Evolutionary conservation across 2,888 invertebrate genomes (phyloP).

Genomic region (Drosophila atripex): DNA sequence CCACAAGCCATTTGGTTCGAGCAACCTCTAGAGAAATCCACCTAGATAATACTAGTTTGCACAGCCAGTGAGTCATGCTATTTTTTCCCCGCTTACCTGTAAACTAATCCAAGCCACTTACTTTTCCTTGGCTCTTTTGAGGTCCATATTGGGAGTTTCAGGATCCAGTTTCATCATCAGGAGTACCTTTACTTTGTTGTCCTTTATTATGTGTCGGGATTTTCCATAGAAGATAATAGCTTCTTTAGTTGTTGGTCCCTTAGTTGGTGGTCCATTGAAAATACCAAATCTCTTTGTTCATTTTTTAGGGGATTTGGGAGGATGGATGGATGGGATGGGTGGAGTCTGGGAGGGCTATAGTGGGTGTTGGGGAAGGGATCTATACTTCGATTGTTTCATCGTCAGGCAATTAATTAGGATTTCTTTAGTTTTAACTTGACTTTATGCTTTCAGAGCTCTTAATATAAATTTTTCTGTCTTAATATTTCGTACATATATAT

Average conservation of each 20-base stretch:
- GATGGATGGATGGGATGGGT: slow-evolving; percentile 24
- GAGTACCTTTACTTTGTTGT: not conserved
- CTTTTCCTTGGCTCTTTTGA: slow-evolving; percentile 5
- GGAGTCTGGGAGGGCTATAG: slow-evolving; percentile 7
- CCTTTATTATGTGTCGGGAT: not conserved
- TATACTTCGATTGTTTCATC: slow-evolving; percentile 30
- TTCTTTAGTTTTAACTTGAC: slow-evolving; percentile 39
- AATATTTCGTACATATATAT: slow-evolving; percentile 15
- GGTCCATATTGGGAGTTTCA: slow-evolving; percentile 3
- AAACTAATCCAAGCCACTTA: slow-evolving; percentile 27
- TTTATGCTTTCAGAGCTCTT: slow-evolving; percentile 32
- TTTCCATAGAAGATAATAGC: not conserved
- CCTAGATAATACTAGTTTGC: slow-evolving; percentile 44
- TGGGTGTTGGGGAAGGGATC: slow-evolving; percentile 12
- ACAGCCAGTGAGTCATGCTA: slow-evolving; percentile 30
- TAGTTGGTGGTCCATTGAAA: slow-evolving; percentile 39
- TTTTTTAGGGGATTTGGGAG: slow-evolving; percentile 66
- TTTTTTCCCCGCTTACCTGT: slow-evolving; percentile 57
- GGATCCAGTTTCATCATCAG: not conserved
- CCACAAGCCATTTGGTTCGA: slow-evolving; percentile 8
- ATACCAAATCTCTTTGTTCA: slow-evolving; percentile 77
- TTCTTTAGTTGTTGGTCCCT: not conserved
- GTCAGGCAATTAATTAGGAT: slow-evolving; percentile 32
- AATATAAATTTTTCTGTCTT: not conserved
- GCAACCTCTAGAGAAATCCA: slow-evolving; percentile 44